phyloP scores from a whole-genome alignment of 2,888 invertebrate species.

The Cryptocephalus primarius region DNA sequence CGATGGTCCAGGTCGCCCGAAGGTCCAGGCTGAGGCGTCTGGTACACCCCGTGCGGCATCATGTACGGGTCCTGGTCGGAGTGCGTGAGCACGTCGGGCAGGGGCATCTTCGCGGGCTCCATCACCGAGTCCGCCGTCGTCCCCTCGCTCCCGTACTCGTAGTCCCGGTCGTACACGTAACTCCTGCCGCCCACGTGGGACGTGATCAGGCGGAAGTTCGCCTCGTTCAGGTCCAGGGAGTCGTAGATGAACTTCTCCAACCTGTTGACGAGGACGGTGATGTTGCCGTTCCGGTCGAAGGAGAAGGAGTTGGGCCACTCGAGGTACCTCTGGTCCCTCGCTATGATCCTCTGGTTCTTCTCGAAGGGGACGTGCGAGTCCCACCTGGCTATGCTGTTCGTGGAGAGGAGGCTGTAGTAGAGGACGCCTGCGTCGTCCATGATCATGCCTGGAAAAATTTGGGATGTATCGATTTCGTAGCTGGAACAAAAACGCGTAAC shows the following conservation, averaged over 20 bases:
- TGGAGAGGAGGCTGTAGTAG: slow-evolving; percentile 58
- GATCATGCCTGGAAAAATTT: slow-evolving; percentile 55
- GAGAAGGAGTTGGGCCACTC: slow-evolving; percentile 66
- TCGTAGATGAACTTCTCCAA: slow-evolving; percentile 55
- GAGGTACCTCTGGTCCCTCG: slow-evolving; percentile 53
- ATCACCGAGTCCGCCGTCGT: slow-evolving; percentile 4
- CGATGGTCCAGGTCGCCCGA: no score
- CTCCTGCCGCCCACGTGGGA: slow-evolving; percentile 50
- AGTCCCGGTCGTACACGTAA: slow-evolving; percentile 47
- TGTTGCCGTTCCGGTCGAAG: slow-evolving; percentile 53
- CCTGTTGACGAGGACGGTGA: slow-evolving; percentile 58
- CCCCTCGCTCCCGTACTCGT: slow-evolving; percentile 13
- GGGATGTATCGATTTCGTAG: no score
- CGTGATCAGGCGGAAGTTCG: slow-evolving; percentile 57
- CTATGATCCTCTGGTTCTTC: slow-evolving; percentile 51
- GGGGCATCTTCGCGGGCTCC: slow-evolving; percentile 1
- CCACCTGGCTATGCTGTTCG: slow-evolving; percentile 61
- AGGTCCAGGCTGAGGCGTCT: slow-evolving; percentile 1
- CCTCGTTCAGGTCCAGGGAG: slow-evolving; percentile 45
- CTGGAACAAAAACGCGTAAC: no score
- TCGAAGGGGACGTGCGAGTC: slow-evolving; percentile 48
- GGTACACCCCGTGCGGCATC: slow-evolving; percentile 8
- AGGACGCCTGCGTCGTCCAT: slow-evolving; percentile 60
- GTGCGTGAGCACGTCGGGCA: slow-evolving; percentile 9
- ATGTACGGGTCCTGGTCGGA: slow-evolving; percentile 16